Evolutionary conservation across 2,797 vertebrate genomes (phyloP).

Genomic region (Eulemur coronatus): DNA sequence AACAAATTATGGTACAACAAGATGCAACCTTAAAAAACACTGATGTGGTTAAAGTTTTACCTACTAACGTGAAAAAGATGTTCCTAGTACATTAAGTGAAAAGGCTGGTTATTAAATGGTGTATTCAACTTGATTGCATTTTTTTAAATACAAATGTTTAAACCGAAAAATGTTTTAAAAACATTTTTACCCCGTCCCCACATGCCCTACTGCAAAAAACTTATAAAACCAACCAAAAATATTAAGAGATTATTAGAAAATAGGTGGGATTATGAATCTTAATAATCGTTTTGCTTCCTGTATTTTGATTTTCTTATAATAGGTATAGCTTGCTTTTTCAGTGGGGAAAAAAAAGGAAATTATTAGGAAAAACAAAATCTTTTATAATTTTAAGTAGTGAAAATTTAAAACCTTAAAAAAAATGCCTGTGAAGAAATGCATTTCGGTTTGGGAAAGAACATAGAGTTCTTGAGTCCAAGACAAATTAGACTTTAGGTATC

Average conservation of each 20-base stretch:
- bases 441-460: not conserved
- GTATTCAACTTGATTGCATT: not conserved
- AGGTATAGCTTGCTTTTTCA: constrained; percentile 20
- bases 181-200: not conserved
- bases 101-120: not conserved
- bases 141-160: not conserved
- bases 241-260: not conserved
- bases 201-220: not conserved
- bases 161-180: not conserved
- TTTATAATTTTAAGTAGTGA: not conserved
- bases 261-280: not conserved
- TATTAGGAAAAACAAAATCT: not conserved
- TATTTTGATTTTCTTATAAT: not conserved
- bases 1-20: not conserved
- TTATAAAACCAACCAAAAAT: not conserved
- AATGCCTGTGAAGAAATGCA: not conserved
- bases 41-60: not conserved
- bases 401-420: not conserved
- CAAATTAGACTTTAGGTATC: not conserved
- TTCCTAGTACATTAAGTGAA: not conserved
- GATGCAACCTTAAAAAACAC: not conserved
- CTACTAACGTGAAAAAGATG: not conserved
- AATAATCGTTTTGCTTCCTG: not conserved
- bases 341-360: not conserved
- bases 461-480: not conserved